Evolutionary conservation across 1,140 invertebrate genomes (phyloP).

Genomic region (Parapsyche elsis): DNA sequence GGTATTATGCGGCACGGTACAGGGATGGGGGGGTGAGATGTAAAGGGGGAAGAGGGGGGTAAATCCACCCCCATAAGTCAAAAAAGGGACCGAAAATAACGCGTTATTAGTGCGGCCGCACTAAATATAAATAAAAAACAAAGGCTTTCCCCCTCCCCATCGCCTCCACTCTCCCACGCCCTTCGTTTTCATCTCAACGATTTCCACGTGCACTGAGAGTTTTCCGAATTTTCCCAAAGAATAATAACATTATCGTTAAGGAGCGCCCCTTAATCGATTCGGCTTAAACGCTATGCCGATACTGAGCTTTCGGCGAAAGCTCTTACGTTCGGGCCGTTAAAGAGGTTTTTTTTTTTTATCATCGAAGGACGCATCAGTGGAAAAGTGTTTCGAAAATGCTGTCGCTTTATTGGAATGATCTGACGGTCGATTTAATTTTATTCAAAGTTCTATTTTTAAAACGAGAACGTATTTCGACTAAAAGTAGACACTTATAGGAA

Average conservation of each 20-base stretch:
- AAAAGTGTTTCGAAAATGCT: not conserved
- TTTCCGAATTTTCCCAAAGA: conserved; percentile 6
- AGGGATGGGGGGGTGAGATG: not conserved
- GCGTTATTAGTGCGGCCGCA: conserved; percentile 21
- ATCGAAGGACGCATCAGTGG: not conserved
- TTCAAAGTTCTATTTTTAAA: no score
- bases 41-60: no score
- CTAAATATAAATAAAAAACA: conserved; percentile 41
- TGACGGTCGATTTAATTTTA: no score
- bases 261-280: conserved; percentile 39
- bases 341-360: not conserved
- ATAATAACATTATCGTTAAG: conserved; percentile 47
- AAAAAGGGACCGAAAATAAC: conserved; percentile 40
- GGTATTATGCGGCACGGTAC: conserved; percentile 22
- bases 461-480: no score
- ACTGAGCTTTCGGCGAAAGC: conserved; percentile 8
- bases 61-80: conserved; percentile 35
- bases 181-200: no score
- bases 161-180: no score
- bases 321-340: not conserved
- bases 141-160: not conserved
- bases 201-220: not conserved
- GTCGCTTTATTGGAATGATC: not conserved
- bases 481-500: no score
- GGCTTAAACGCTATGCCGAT: conserved; percentile 25